Evolutionary conservation across 64 coral and sea anemone genomes (phyloP).

Genomic region (Montipora sp.): DNA sequence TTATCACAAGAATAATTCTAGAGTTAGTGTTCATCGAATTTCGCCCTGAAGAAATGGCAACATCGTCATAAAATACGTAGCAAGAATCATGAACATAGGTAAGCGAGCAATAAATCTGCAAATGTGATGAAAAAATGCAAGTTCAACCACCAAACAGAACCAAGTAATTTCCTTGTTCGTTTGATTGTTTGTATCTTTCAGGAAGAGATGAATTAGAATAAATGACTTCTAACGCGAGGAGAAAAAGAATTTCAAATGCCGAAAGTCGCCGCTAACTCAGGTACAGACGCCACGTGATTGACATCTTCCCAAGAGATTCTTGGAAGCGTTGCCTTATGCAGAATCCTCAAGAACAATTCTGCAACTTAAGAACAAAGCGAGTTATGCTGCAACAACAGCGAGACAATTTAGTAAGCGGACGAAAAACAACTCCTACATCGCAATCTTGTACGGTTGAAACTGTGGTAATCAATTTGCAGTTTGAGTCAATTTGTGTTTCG

Average conservation of each 20-base stretch:
- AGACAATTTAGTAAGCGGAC: background rate
- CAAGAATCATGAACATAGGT: background rate
- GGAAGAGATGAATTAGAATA: background rate
- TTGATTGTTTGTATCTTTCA: background rate
- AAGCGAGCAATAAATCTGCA: background rate
- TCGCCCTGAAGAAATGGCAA: constrained; percentile 80
- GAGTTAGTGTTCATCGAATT: constrained; percentile 95
- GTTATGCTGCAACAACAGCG: background rate
- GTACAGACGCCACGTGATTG: background rate
- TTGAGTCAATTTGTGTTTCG: background rate
- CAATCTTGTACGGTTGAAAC: background rate
- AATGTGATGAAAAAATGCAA: background rate
- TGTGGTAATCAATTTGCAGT: constrained; percentile 3
- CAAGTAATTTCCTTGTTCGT: too few relatives aligned
- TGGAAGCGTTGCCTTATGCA: background rate
- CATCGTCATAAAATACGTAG: background rate
- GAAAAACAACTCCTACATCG: background rate
- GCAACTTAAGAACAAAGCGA: background rate
- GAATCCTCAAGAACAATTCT: background rate
- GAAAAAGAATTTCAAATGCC: background rate
- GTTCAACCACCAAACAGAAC: too few relatives aligned
- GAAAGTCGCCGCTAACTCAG: background rate
- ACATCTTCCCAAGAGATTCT: background rate
- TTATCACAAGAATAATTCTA: constrained; percentile 88
- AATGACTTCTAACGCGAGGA: background rate